Evolutionary conservation across 2,113 vertebrate species (phyloP), one percentile per base, ranked within the genome.

Genomic region (Calyptomena viridis): DNA sequence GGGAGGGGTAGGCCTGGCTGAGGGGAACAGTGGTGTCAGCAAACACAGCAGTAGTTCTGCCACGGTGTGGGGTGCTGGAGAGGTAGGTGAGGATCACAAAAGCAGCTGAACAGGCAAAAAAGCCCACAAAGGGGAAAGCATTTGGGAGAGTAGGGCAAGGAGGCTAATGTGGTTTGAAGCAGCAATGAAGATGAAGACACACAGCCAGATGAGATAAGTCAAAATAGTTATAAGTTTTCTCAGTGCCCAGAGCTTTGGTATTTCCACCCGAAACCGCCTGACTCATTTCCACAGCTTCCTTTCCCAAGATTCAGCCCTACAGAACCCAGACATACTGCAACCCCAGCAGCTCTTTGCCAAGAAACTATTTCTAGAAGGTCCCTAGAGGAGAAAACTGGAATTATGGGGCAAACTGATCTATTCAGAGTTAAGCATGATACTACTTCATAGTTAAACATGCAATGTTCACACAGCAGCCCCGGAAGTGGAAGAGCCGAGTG

Each of bases 221-320:
- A 77, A 72, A 60, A 62, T 40, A 9, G 23, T 33, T 42, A 12
- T 6, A 64, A 59, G 30, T 28, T 53, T 49, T 33, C 24, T 31
- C 74, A 28, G 63, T 18, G 35, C n/a, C 56, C 52, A 75, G 62
- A 75, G n/a, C 22, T 83, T 58, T 67, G 67, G 30, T 35, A 39
- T 75, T 86, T 71, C 40, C 31, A 62, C 28, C 14, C 4, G 0
- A 7, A 35, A 23, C 3, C 0, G 0, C 8, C 78, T 50, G 44
- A 74, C 50, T 71, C 78, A 73, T 42, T 20, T 30, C 74, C 62
- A 81, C 35, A 56, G 50, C 50, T 81, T 87, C 78, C 63, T 64
- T 76, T 79, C 69, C 78, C 83, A 92, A 69, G 74, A 58, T 47
- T 56, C 23, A 93, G 56, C 11, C 18, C 56, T 14, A 6, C 50